Evolutionary conservation across 2,888 invertebrate genomes (phyloP).

Genomic region (Drosophila cracens): DNA sequence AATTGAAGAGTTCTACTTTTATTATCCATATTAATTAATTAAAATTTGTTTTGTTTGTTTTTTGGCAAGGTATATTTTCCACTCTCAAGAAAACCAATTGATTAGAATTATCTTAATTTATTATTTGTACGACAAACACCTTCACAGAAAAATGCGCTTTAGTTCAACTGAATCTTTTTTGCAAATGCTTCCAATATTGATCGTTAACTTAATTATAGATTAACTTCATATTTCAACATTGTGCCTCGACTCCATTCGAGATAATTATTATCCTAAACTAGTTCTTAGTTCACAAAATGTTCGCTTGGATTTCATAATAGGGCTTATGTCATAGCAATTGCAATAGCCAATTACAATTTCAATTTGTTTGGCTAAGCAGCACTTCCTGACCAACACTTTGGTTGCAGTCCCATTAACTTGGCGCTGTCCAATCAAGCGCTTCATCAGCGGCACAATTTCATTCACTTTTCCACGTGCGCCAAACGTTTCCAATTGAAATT

Average conservation of each 20-base stretch:
- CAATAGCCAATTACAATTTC: slow-evolving; percentile 40
- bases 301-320: slow-evolving; percentile 31
- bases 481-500: slow-evolving; percentile 24
- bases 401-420: slow-evolving; percentile 42
- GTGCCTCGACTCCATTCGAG: background rate
- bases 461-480: slow-evolving; percentile 36
- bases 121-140: background rate
- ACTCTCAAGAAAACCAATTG: background rate
- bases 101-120: background rate
- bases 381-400: slow-evolving; percentile 45
- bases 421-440: slow-evolving; percentile 48
- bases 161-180: background rate
- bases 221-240: background rate
- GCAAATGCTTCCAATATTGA: background rate
- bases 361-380: slow-evolving; percentile 52
- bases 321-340: slow-evolving; percentile 39
- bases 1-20: background rate
- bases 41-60: too few species aligned
- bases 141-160: background rate
- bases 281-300: slow-evolving; percentile 5
- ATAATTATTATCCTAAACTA: background rate
- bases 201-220: background rate
- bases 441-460: slow-evolving; percentile 38
- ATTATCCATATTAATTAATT: too few species aligned
- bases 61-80: background rate